Conservation (phyloP, 2,888 invertebrate species). For the Sminthurides aquaticus region DNA sequence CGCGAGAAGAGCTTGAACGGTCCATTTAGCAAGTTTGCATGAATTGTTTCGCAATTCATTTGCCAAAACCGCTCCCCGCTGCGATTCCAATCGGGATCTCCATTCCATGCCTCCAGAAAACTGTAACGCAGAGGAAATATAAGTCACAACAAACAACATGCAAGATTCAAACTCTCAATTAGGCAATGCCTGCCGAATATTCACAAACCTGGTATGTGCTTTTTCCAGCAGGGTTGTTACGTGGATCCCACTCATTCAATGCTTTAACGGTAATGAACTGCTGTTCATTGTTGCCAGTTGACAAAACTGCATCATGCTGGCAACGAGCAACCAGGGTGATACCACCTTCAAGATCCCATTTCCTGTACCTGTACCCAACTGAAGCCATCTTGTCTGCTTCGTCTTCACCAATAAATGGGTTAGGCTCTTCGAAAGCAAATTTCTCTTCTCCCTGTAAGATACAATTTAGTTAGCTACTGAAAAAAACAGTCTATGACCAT, state of each 20-base stretch:
- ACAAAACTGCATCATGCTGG: constrained; percentile 92
- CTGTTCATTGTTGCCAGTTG: constrained; percentile 75
- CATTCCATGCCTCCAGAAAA: constrained; percentile 94
- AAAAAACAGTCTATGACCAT: background rate
- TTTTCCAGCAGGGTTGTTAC: constrained; percentile 45
- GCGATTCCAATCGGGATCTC: constrained; percentile 94
- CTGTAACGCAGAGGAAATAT: constrained; percentile 45
- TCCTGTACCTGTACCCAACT: constrained; percentile 92
- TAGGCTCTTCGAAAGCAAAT: constrained; percentile 79
- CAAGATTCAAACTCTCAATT: background rate
- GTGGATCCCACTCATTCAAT: constrained; percentile 98
- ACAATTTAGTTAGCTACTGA: constrained; percentile 15
- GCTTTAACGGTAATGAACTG: constrained; percentile 95
- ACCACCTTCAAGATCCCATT: constrained; percentile 91
- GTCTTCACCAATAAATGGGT: constrained; percentile 88
- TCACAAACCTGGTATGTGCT: constrained; percentile 13
- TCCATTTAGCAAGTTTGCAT: constrained; percentile 99
- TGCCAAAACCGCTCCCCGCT: constrained; percentile 94
- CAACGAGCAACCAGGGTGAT: constrained; percentile 86
- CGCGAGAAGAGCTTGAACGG: constrained; percentile 85
- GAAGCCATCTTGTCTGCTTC: constrained; percentile 90
- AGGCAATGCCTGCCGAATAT: too few relatives aligned
- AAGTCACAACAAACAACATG: background rate
- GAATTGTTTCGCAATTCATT: constrained; percentile 97
- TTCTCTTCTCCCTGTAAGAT: constrained; percentile 69